Base-by-base conservation (phyloP, 2,888 invertebrate species). In the Archips crataeganus region DNA sequence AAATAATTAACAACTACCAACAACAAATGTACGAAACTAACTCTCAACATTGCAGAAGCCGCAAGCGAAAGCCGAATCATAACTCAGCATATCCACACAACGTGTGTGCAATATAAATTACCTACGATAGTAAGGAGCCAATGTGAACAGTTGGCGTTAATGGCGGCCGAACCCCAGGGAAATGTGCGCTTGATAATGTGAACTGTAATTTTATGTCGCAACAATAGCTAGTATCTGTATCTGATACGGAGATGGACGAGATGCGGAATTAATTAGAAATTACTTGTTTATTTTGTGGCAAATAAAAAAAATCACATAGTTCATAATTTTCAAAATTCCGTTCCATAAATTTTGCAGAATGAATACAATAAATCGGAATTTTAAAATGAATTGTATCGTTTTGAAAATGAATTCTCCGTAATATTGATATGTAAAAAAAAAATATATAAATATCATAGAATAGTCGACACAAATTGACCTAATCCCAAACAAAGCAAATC, bases 91-190 rank as follows among this genome's bases (percentile, higher is more conserved):
- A 81, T 77, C 76, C 77, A 75, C 76, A 61, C 77, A 78, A 84
- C 84, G 81, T 83, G 80, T 86, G 87, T 82, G 80, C 85, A 82
- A 87, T 88, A 87, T 86, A 74, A 70, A 87, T 88, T 87, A 86
- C 84, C 80, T 82, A 85, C 78, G 80, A 82, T 85, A 85, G 86
- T 84, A 83, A 83, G 82, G 78, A 81, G 77, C 77, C 82, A 79
- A 87, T 85, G 91, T 82, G 90, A 92, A 93, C 94, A 94, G 94
- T 93, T 94, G 94, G 91, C 89, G 90, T 85, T 93, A 94, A 94
- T 94, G 91, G 92, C 81, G 83, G 80, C 84, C 86, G 84, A 88
- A 90, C 93, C 92, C 93, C 75, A 86, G 93, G 93, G 93, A 92
- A 92, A 91, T 90, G 70, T 47, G 66, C 51, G 62, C 73, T 67